Evolutionary conservation across 2,888 invertebrate species (phyloP), one percentile per base, ranked within the genome.

Genomic region (Leptogaster cylindrica): DNA sequence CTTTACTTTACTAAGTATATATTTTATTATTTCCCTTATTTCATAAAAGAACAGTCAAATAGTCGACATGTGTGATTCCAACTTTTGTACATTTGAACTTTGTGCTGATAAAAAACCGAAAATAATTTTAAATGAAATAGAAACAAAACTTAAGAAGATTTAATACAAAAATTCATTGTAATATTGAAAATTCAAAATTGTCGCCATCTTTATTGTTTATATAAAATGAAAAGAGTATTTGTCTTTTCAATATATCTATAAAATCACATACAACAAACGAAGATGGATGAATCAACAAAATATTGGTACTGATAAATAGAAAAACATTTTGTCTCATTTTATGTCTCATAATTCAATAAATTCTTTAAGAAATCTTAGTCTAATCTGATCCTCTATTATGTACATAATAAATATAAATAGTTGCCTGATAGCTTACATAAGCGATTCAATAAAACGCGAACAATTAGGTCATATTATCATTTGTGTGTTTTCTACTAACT

Each of bases 381-480:
- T 61, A 44, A 14, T 58, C 44, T 44, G 44, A 44, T 61, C 61
- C 61, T 61, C 41, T 41, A 61, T 16, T 61, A 61, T 61, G 44
- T 61, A 61, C 61, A 61, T 61, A 61, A 44, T 58, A 58, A 58
- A 58, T 61, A 61, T 61, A 61, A 61, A 61, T 61, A 61, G 61
- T 61, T 44, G 61, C 61, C 27, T 61, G 61, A 61, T 61, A 61
- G 61, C 61, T 61, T 44, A 61, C 39, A 25, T 44, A 61, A 61
- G 61, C 61, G 27, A 44, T 44, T 44, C 44, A 31, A 44, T 61
- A 44, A 61, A 61, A 61, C 61, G 61, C 61, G 61, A 61, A 61
- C 61, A 44, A 61, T 61, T 61, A 61, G 44, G 41, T 61, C 44
- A 44, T 61, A 44, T 61, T 20, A 44, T 61, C 27, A 27, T 18